Evolutionary conservation across 2,888 invertebrate genomes (phyloP).

Genomic region (Microctonus aethiopoides): DNA sequence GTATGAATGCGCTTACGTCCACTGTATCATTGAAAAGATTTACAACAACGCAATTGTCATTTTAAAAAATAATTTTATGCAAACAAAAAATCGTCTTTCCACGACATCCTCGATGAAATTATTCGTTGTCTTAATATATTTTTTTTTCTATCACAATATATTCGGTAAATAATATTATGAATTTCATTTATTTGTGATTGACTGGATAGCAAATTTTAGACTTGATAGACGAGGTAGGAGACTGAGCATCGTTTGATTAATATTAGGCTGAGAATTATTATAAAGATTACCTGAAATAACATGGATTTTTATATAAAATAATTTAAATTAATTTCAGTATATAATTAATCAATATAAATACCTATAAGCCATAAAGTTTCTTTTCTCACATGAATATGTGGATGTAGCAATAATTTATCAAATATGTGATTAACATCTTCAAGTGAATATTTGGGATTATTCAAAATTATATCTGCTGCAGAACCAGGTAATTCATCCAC

Average conservation of each 20-base stretch:
- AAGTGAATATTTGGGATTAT: constrained; percentile 42
- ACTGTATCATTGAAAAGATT: constrained; percentile 38
- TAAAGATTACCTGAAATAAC: constrained; percentile 57
- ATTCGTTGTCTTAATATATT: neutral
- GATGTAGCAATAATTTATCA: constrained; percentile 49
- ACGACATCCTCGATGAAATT: neutral
- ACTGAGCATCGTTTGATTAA: constrained; percentile 37
- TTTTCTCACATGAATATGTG: constrained; percentile 53
- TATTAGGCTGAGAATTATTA: constrained; percentile 47
- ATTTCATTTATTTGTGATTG: neutral
- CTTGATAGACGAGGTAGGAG: constrained; percentile 42
- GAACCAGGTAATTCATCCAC: constrained; percentile 50
- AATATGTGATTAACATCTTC: constrained; percentile 37
- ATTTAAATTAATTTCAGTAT: neutral
- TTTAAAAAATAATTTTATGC: constrained; percentile 23
- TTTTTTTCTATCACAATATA: neutral
- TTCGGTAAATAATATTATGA: neutral
- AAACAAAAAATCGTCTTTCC: constrained; percentile 1
- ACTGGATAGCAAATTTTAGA: constrained; percentile 39
- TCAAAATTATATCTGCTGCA: constrained; percentile 49
- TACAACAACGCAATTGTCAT: constrained; percentile 32
- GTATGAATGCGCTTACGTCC: constrained; percentile 22
- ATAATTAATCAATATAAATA: constrained; percentile 38
- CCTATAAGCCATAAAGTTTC: constrained; percentile 64
- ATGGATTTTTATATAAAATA: neutral